Evolutionary conservation across 2,888 invertebrate genomes (phyloP).

Genomic region (Nomada fabriciana): DNA sequence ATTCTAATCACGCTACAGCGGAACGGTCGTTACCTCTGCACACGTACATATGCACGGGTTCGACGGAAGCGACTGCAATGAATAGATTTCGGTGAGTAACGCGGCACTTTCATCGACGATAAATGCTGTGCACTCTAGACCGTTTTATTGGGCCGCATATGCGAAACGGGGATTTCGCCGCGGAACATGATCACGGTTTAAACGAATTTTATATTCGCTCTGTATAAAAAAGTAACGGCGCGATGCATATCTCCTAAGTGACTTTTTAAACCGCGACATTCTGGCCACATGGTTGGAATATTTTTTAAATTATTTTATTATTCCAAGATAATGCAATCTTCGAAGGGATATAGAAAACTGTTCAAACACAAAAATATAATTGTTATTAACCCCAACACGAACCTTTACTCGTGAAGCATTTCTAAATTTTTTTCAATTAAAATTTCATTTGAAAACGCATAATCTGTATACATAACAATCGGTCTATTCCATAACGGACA

Average conservation of each 20-base stretch:
- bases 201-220: conserved; percentile 31
- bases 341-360: no score
- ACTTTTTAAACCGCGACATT: conserved; percentile 9
- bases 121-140: conserved; percentile 26
- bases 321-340: no score
- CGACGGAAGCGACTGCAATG: conserved; percentile 15
- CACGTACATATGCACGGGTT: background rate
- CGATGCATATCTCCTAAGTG: conserved; percentile 13
- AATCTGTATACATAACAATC: no score
- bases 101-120: conserved; percentile 36
- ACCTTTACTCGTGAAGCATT: no score
- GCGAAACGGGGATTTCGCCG: conserved; percentile 20
- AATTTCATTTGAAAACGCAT: no score
- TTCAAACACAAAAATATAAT: no score
- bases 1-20: background rate
- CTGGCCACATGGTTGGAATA: no score
- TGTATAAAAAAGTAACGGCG: conserved; percentile 6
- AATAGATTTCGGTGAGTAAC: conserved; percentile 29
- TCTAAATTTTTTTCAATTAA: no score
- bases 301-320: no score
- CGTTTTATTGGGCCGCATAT: conserved; percentile 22
- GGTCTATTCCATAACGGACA: no score
- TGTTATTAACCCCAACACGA: no score
- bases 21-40: conserved; percentile 8
- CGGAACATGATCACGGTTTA: conserved; percentile 19